phyloP scores from a whole-genome alignment of 2,113 vertebrate species.

The Pelecanoides urinatrix region DNA sequence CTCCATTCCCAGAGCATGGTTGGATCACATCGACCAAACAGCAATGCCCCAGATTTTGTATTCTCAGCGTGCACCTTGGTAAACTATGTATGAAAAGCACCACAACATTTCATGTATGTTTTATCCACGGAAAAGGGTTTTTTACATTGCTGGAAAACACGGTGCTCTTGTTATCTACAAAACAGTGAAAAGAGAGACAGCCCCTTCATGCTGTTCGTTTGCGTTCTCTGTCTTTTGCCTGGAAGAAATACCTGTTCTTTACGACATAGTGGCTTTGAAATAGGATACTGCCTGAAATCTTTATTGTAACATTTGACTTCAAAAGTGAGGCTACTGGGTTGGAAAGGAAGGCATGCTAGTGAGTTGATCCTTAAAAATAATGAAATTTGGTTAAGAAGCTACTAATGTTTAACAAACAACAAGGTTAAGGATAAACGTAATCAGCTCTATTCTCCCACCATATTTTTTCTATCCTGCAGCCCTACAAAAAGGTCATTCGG shows the following conservation, averaged over 20 bases:
- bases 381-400: neutral
- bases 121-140: neutral
- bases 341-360: neutral
- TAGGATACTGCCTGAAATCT: neutral
- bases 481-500: neutral
- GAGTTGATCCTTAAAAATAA: neutral
- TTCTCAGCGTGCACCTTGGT: neutral
- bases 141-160: neutral
- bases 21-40: neutral
- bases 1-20: rapidly evolving
- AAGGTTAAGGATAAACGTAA: neutral
- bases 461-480: neutral
- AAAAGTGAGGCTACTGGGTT: neutral
- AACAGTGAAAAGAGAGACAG: neutral
- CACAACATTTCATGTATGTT: neutral
- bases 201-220: neutral
- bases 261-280: neutral
- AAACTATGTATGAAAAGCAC: neutral
- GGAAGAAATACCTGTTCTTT: conserved; percentile 1
- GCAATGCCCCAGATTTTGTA: neutral
- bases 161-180: neutral
- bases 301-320: neutral
- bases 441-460: neutral
- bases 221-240: neutral
- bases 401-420: neutral